A percentile compares a stretch with the other conserved stretches of the same genome.
Evolutionary conservation across 2,888 invertebrate genomes (phyloP).

Genomic region (Blomia tropicalis): DNA sequence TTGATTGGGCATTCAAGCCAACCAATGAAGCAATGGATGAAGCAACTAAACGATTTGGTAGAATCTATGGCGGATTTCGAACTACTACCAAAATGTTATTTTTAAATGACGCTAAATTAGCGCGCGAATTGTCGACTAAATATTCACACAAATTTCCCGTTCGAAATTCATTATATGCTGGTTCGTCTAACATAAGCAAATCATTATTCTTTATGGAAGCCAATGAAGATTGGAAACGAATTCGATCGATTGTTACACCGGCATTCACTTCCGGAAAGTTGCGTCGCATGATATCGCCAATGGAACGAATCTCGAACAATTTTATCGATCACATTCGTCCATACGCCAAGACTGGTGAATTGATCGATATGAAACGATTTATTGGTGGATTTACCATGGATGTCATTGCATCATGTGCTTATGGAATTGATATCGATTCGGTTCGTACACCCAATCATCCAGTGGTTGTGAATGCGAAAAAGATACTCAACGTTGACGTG

Average conservation of each 20-base stretch:
- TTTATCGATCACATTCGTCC: background rate
- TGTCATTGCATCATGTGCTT: conserved; percentile 13
- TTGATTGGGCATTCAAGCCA: background rate
- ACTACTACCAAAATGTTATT: background rate
- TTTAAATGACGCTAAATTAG: conserved; percentile 15
- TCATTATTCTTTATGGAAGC: conserved; percentile 11
- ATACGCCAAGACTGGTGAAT: background rate
- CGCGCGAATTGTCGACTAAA: conserved; percentile 9
- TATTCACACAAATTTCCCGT: conserved; percentile 18
- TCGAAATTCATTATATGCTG: background rate
- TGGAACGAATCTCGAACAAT: conserved; percentile 6
- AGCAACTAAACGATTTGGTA: conserved; percentile 12
- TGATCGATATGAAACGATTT: conserved; percentile 12
- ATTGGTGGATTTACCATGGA: conserved; percentile 20
- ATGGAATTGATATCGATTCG: conserved; percentile 18
- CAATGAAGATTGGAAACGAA: conserved; percentile 10
- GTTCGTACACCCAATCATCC: conserved; percentile 18
- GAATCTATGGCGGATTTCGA: background rate
- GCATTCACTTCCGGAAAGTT: conserved; percentile 17
- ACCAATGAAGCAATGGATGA: background rate
- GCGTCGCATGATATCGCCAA: conserved; percentile 9
- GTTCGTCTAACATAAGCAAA: background rate
- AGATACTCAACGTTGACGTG: conserved; percentile 2
- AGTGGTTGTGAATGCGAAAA: conserved; percentile 15
- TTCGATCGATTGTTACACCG: conserved; percentile 16